These are phyloP conservation scores for Aurelia aurita DNA, from an alignment of 30 jellyfish, hydroid and myxozoan genomes.

Conservation along the genomic window DNA sequence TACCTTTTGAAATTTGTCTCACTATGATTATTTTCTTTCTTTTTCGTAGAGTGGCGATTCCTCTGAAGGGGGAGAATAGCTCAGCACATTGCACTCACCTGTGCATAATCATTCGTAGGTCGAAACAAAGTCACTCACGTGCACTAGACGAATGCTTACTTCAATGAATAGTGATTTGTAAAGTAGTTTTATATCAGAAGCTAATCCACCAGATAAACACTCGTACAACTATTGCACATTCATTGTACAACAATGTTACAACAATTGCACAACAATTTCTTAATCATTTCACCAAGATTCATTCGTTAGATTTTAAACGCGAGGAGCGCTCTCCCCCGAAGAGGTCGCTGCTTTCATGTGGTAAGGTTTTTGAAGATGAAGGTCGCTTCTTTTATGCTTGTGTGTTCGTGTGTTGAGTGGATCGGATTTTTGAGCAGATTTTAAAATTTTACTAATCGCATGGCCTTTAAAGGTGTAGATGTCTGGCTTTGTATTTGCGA, in stretches of 20 bases:
- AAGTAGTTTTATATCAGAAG: constrained; percentile 14
- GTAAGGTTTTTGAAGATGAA: background rate
- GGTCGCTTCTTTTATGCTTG: background rate
- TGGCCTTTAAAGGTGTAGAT: too few relatives aligned
- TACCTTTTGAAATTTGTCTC: background rate
- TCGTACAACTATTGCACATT: constrained; percentile 32
- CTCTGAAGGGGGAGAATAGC: constrained; percentile 85
- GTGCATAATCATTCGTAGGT: background rate
- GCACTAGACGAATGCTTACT: constrained; percentile 35
- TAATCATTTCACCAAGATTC: background rate
- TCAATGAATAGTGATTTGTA: constrained; percentile 26
- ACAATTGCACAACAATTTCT: background rate
- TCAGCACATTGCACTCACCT: constrained; percentile 65
- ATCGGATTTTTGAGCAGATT: background rate
- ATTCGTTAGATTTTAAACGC: background rate
- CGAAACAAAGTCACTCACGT: constrained; percentile 1
- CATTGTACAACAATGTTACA: background rate
- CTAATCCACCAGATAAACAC: constrained; percentile 57
- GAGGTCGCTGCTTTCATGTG: constrained; percentile 23
- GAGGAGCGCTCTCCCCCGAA: constrained; percentile 50
- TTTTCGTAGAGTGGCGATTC: constrained; percentile 76
- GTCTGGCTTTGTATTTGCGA: too few relatives aligned
- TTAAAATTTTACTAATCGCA: too few relatives aligned
- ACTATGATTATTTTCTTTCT: constrained; percentile 34
- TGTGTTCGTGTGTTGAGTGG: background rate